Percentiles rank a stretch among this genome's conserved stretches.
Evolutionary conservation across 2,888 invertebrate species (phyloP).

Genomic region (Spisula solida): DNA sequence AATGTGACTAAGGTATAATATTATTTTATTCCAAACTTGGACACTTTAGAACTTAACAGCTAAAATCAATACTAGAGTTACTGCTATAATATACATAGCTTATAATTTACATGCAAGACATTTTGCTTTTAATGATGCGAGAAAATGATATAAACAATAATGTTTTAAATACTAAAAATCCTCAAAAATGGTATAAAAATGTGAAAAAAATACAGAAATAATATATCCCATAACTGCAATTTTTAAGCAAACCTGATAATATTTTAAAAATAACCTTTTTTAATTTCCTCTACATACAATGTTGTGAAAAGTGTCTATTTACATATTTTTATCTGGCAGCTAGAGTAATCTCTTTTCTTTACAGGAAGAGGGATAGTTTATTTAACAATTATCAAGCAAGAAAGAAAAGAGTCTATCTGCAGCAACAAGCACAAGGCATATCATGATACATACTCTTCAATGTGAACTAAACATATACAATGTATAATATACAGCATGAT

Average conservation of each 20-base stretch:
- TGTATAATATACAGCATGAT: too few species aligned
- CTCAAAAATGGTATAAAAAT: conserved; percentile 6
- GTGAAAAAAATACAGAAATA: not conserved
- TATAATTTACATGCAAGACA: conserved; percentile 37
- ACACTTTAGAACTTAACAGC: conserved; percentile 44
- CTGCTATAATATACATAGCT: conserved; percentile 39
- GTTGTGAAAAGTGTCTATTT: not conserved
- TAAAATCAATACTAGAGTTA: conserved; percentile 24
- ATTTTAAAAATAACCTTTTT: too few species aligned
- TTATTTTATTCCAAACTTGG: conserved; percentile 61
- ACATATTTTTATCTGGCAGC: not conserved
- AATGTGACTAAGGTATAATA: conserved; percentile 37
- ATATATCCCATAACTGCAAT: not conserved
- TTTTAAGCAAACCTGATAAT: not conserved
- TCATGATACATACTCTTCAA: too few species aligned
- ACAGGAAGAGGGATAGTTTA: too few species aligned
- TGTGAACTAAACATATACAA: too few species aligned
- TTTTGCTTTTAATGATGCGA: conserved; percentile 23
- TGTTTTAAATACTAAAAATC: not conserved
- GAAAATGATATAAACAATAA: not conserved
- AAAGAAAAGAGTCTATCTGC: too few species aligned
- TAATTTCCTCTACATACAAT: not conserved
- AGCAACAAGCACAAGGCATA: too few species aligned
- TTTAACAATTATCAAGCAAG: too few species aligned
- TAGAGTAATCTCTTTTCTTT: not conserved